These are phyloP conservation scores for Apeltes quadracus DNA, from an alignment of 2,113 vertebrate genomes.

Conservation along the genomic window DNA sequence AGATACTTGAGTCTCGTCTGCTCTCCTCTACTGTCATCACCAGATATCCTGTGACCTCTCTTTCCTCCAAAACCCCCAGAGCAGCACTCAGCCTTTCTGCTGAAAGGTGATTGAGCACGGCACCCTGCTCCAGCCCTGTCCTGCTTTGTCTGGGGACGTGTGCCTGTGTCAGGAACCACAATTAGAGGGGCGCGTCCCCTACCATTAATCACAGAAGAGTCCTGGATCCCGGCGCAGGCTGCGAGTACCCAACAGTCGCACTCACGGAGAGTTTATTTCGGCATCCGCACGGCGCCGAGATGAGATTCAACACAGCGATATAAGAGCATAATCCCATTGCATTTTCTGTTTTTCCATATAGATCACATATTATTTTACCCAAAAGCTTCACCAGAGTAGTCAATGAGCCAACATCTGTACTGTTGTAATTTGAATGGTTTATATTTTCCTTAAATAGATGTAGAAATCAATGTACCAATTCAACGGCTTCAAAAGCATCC, in stretches of 20 bases:
- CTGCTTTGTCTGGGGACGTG: constrained; percentile 78
- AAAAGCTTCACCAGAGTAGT: not conserved
- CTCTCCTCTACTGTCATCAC: constrained; percentile 64
- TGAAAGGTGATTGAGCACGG: constrained; percentile 77
- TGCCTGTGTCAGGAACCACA: constrained; percentile 79
- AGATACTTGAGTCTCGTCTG: constrained; percentile 23
- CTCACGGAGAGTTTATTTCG: constrained; percentile 54
- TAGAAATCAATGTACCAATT: not conserved
- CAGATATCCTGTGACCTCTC: constrained; percentile 66
- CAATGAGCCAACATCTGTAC: not conserved
- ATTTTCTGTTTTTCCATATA: not conserved
- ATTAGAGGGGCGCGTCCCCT: constrained; percentile 78
- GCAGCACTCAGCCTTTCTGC: constrained; percentile 57
- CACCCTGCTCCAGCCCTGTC: constrained; percentile 73
- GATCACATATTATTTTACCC: not conserved
- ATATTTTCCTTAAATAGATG: not conserved
- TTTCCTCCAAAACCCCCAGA: constrained; percentile 39
- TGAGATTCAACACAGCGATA: not conserved
- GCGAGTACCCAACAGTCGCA: constrained; percentile 38
- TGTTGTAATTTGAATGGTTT: not conserved
- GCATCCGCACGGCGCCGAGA: constrained; percentile 32
- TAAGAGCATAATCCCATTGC: not conserved
- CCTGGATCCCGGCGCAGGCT: constrained; percentile 49
- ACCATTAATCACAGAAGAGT: constrained; percentile 79
- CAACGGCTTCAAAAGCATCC: not conserved